Conservation (phyloP, 2,113 vertebrate species). For the Salvelinus sp. region DNA sequence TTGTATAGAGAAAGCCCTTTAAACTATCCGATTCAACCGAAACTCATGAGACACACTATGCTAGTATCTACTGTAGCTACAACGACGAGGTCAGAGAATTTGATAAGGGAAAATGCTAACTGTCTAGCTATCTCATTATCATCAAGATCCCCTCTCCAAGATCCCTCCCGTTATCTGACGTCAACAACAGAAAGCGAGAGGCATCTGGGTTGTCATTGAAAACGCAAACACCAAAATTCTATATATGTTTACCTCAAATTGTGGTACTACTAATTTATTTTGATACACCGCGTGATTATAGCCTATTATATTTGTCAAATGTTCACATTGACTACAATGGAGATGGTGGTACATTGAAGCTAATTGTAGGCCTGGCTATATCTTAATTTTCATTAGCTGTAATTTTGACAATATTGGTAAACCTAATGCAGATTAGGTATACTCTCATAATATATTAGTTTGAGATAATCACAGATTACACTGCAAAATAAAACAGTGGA, state of each 20-base stretch:
- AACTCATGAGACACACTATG: neutral
- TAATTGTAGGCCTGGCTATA: too few species aligned
- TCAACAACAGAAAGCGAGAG: conserved; percentile 11
- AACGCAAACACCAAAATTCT: neutral
- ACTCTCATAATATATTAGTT: too few species aligned
- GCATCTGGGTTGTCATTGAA: neutral
- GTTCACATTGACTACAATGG: too few species aligned
- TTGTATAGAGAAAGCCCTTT: conserved; percentile 15
- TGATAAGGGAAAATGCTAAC: conserved; percentile 11
- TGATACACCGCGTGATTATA: too few species aligned
- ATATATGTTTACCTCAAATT: neutral
- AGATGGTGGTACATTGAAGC: too few species aligned
- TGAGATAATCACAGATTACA: too few species aligned
- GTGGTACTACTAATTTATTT: too few species aligned
- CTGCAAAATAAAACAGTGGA: too few species aligned
- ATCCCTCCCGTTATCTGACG: conserved; percentile 24
- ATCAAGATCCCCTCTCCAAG: conserved; percentile 39
- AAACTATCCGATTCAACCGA: conserved; percentile 15
- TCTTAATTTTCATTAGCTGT: too few species aligned
- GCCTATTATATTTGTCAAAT: too few species aligned
- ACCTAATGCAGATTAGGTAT: too few species aligned
- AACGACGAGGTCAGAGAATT: conserved; percentile 2
- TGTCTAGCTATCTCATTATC: conserved; percentile 11
- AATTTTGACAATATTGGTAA: too few species aligned
- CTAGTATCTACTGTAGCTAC: neutral